Percentiles rank a stretch among this genome's conserved stretches.
Conservation (phyloP, 2,888 invertebrate genomes). For the Onchidella celtica region DNA sequence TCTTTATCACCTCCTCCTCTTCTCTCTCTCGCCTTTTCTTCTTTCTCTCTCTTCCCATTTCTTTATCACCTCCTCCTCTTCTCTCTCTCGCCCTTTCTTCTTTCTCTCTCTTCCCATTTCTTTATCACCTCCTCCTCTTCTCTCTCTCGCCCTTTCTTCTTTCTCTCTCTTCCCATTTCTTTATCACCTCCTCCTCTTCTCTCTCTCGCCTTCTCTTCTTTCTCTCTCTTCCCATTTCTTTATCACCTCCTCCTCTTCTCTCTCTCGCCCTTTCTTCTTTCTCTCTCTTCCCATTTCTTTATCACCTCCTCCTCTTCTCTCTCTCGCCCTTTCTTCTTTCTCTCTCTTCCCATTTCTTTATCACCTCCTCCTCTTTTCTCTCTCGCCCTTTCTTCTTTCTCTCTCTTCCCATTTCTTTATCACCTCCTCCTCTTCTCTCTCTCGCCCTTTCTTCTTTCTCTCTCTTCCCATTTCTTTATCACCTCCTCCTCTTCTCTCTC, state of each 20-base stretch:
- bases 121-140: neutral
- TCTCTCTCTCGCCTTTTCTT: neutral
- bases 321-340: neutral
- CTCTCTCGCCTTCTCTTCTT: neutral
- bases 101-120: no score
- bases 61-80: no score
- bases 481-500: neutral
- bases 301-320: neutral
- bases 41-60: neutral
- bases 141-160: neutral
- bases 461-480: neutral
- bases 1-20: neutral
- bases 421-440: neutral
- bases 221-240: neutral
- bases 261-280: no score
- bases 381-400: neutral
- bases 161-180: neutral
- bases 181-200: no score
- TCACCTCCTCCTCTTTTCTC: conserved; percentile 2
- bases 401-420: neutral
- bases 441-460: neutral
- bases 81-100: no score
- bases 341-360: neutral
- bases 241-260: neutral
- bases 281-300: no score